Percentiles rank a stretch among this genome's conserved stretches.
These are phyloP conservation scores for Zosterops japonicus DNA, from an alignment of 2,113 vertebrate genomes.

Conservation along the genomic window DNA sequence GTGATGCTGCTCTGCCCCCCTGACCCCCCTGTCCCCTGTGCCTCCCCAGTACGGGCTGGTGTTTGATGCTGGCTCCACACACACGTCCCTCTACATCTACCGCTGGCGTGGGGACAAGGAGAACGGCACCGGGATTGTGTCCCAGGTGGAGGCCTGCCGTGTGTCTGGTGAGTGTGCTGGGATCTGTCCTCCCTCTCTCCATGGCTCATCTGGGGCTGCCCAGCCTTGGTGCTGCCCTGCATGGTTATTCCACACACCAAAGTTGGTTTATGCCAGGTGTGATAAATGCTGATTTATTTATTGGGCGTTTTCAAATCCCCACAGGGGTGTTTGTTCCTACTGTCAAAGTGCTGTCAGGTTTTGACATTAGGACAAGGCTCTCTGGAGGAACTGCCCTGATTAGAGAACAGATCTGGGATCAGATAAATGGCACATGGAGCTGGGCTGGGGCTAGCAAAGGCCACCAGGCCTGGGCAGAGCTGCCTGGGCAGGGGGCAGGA, in stretches of 20 bases:
- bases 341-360: not conserved
- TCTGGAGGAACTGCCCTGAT: not conserved
- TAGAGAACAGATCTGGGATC: not conserved
- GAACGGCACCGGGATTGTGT: slow-evolving; percentile 85
- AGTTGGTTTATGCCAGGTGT: not conserved
- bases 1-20: not conserved
- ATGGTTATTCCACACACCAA: not conserved
- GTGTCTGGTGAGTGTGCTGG: slow-evolving; percentile 69
- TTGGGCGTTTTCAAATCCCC: not conserved
- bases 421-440: not conserved
- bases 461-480: not conserved
- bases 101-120: slow-evolving; percentile 86
- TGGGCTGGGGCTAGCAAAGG: not conserved
- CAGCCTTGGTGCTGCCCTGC: not conserved
- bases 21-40: not conserved
- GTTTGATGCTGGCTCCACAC: slow-evolving; percentile 90
- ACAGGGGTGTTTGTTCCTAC: not conserved
- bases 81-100: slow-evolving; percentile 87
- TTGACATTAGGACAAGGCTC: not conserved
- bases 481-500: not conserved
- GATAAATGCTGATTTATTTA: not conserved
- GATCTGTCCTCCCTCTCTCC: not conserved
- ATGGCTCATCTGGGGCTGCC: not conserved
- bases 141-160: slow-evolving; percentile 81
- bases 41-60: slow-evolving; percentile 84